Evolutionary conservation across 2,888 invertebrate species (phyloP).

Genomic region (Phyllotreta cruciferae): DNA sequence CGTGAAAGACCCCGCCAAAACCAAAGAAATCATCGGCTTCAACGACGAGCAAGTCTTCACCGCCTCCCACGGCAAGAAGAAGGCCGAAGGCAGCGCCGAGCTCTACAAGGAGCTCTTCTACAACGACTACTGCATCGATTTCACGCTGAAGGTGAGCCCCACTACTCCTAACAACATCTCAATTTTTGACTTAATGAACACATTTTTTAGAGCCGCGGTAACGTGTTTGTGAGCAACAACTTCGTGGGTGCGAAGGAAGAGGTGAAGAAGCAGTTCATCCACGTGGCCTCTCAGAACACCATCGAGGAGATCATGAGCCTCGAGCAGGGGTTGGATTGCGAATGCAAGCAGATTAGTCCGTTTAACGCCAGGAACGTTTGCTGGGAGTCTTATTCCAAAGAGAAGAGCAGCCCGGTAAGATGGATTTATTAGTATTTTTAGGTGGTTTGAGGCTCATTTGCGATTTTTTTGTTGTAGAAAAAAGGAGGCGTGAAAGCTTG

Average conservation of each 20-base stretch:
- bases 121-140: slow-evolving; percentile 72
- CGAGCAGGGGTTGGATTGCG: slow-evolving; percentile 61
- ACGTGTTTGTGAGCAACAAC: slow-evolving; percentile 70
- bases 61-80: slow-evolving; percentile 70
- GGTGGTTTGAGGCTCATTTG: background rate
- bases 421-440: background rate
- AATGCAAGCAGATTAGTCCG: slow-evolving; percentile 49
- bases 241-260: slow-evolving; percentile 64
- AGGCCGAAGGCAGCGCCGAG: slow-evolving; percentile 65
- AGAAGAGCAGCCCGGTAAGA: slow-evolving; percentile 42
- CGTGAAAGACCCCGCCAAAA: slow-evolving; percentile 64
- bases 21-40: slow-evolving; percentile 68
- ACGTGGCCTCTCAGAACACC: slow-evolving; percentile 63
- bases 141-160: slow-evolving; percentile 67
- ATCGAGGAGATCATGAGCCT: slow-evolving; percentile 57
- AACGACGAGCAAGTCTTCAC: slow-evolving; percentile 69
- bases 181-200: slow-evolving; percentile 2
- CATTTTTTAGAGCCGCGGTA: slow-evolving; percentile 66
- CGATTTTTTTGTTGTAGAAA: slow-evolving; percentile 46
- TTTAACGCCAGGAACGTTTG: slow-evolving; percentile 52
- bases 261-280: slow-evolving; percentile 69
- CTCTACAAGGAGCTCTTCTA: slow-evolving; percentile 65
- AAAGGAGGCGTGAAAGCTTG: slow-evolving; percentile 43
- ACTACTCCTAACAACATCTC: background rate
- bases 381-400: slow-evolving; percentile 48